Conservation (phyloP, 2,113 vertebrate species). For the Murina feae region DNA sequence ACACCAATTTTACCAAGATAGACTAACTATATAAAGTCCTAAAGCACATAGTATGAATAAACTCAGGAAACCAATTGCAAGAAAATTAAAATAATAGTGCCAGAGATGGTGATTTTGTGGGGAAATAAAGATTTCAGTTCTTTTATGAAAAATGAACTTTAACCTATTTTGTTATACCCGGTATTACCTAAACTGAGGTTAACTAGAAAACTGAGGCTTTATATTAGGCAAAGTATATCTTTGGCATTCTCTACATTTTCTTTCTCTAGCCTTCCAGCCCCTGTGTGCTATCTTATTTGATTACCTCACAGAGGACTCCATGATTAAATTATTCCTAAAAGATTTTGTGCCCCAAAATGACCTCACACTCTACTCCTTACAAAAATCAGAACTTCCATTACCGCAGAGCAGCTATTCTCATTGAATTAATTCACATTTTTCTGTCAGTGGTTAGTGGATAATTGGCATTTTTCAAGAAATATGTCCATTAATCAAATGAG, state of each 20-base stretch:
- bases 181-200: neutral
- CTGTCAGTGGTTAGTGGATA: neutral
- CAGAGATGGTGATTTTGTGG: slow-evolving; percentile 1
- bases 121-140: neutral
- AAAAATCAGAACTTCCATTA: neutral
- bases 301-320: neutral
- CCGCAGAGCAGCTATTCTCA: slow-evolving; percentile 8
- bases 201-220: neutral
- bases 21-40: neutral
- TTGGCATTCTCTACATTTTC: neutral
- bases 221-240: neutral
- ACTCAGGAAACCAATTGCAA: slow-evolving; percentile 45
- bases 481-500: slow-evolving; percentile 3
- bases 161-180: slow-evolving; percentile 40
- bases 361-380: neutral
- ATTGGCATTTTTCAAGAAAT: slow-evolving; percentile 32
- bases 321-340: slow-evolving; percentile 7
- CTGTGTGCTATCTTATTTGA: neutral
- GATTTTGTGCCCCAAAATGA: neutral
- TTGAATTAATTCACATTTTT: slow-evolving; percentile 33
- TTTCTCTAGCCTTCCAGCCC: neutral
- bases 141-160: neutral
- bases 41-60: slow-evolving; percentile 43
- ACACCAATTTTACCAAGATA: neutral
- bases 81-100: slow-evolving; percentile 9